Evolutionary conservation across 2,797 vertebrate species (phyloP).

Genomic region (Acridotheres tristis): DNA sequence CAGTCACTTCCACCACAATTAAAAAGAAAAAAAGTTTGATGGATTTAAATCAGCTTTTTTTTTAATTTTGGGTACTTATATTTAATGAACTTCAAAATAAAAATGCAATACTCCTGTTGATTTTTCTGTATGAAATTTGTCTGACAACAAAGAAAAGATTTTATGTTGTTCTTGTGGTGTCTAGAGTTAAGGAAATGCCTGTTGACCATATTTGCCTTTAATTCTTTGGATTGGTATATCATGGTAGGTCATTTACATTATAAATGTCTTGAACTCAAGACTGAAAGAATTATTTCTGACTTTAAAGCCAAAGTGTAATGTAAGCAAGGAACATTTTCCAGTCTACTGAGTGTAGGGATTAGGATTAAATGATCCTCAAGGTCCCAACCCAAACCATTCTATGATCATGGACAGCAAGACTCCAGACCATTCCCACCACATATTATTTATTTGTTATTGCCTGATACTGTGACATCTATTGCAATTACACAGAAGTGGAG

Average conservation of each 20-base stretch:
- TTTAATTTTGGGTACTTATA: neutral
- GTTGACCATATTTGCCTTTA: neutral
- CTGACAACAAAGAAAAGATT: neutral
- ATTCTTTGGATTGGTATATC: neutral
- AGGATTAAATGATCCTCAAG: neutral
- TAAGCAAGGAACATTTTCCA: neutral
- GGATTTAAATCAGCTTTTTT: neutral
- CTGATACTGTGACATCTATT: neutral
- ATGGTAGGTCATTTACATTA: accelerated
- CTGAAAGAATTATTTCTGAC: neutral
- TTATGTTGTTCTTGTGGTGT: neutral
- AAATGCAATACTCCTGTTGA: neutral
- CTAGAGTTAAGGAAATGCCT: neutral
- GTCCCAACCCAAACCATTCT: neutral
- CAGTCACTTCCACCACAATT: neutral
- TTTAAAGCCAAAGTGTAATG: neutral
- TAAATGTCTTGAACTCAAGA: neutral
- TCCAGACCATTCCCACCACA: neutral
- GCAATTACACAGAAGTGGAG: neutral
- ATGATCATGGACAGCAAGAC: neutral
- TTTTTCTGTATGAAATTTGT: neutral
- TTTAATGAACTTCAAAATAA: neutral
- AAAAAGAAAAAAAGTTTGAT: accelerated
- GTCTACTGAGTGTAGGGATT: neutral
- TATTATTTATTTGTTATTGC: neutral